phyloP scores from a whole-genome alignment of 2,113 vertebrate species.

The Brachyhypopomus gauderio region DNA sequence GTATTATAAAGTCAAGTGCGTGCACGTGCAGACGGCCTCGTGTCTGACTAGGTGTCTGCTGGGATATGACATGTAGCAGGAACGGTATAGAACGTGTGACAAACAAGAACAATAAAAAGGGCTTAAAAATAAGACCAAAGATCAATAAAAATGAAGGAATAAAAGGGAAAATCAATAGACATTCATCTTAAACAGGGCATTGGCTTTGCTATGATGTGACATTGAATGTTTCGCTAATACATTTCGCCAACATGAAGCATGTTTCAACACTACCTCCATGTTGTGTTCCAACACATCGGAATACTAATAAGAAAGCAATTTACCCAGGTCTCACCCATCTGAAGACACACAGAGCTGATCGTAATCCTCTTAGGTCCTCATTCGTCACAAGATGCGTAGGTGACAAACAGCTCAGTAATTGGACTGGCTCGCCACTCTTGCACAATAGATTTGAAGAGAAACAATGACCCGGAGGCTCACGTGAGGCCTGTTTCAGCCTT shows the following conservation, averaged over 20 bases:
- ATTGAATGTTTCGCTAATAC: conserved; percentile 58
- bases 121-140: conserved; percentile 64
- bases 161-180: conserved; percentile 5
- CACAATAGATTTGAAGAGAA: too few species aligned
- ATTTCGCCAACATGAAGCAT: conserved; percentile 56
- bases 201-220: conserved; percentile 57
- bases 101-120: conserved; percentile 49
- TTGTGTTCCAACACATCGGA: neutral
- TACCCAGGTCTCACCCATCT: neutral
- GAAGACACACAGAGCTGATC: neutral
- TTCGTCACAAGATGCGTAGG: conserved; percentile 21
- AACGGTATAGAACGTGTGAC: conserved; percentile 35
- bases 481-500: too few species aligned
- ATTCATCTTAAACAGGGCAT: neutral
- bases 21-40: too few species aligned
- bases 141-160: conserved; percentile 57
- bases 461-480: too few species aligned
- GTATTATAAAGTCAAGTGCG: too few species aligned
- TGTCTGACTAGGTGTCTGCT: too few species aligned
- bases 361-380: neutral
- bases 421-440: too few species aligned
- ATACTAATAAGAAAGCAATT: neutral
- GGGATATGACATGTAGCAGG: neutral
- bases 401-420: neutral
- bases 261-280: neutral